phyloP scores from a whole-genome alignment of 2,888 invertebrate species.

The Sphaerophoria taeniata region DNA sequence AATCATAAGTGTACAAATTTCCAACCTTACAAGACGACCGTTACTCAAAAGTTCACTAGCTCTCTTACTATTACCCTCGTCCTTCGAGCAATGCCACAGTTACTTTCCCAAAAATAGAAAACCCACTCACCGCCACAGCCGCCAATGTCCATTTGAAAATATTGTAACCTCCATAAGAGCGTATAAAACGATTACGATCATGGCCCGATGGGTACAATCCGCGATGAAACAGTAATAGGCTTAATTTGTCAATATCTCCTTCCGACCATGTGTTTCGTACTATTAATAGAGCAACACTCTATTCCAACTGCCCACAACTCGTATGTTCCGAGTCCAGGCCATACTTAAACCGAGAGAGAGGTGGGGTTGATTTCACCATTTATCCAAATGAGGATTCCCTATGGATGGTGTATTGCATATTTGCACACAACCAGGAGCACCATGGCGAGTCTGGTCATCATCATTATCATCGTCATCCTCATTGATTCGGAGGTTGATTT shows the following conservation, averaged over 20 bases:
- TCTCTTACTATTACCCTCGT: too few species aligned
- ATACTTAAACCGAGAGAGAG: conserved; percentile 30
- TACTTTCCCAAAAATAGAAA: background rate
- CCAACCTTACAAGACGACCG: too few species aligned
- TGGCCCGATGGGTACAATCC: conserved; percentile 53
- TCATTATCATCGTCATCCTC: conserved; percentile 4
- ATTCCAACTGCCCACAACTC: conserved; percentile 8
- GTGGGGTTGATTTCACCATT: conserved; percentile 23
- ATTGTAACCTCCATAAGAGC: conserved; percentile 48
- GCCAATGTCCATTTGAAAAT: conserved; percentile 13
- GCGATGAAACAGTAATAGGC: conserved; percentile 61
- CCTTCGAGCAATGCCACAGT: background rate
- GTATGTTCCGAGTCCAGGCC: background rate
- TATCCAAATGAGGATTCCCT: conserved; percentile 36
- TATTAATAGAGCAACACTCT: background rate
- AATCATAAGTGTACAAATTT: too few species aligned
- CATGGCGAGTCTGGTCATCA: background rate
- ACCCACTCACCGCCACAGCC: background rate
- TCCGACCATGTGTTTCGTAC: conserved; percentile 37
- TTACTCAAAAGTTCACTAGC: too few species aligned
- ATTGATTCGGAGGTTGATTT: conserved; percentile 25
- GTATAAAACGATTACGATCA: conserved; percentile 59
- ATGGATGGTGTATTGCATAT: conserved; percentile 28
- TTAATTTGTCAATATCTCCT: conserved; percentile 71
- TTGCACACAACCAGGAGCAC: conserved; percentile 7